Conservation (phyloP, 2,888 invertebrate genomes). For the Epistrophella euchroma region DNA sequence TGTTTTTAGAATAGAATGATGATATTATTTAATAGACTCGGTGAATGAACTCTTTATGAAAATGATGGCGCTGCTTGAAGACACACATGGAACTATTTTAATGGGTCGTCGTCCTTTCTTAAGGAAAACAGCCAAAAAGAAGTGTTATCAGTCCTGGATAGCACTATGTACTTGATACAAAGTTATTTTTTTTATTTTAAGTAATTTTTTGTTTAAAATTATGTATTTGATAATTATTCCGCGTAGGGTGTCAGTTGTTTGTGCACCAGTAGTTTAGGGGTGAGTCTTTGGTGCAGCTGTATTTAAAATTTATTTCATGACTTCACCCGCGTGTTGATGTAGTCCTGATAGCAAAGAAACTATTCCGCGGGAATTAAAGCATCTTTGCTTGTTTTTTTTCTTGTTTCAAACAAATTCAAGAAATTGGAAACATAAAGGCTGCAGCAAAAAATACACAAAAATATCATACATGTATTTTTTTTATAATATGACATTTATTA, state of each 20-base stretch:
- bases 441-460: too few relatives aligned
- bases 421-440: neutral
- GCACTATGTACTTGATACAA: conserved; percentile 4
- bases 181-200: conserved; percentile 4
- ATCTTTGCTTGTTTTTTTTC: neutral
- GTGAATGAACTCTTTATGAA: conserved; percentile 58
- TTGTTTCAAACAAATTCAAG: neutral
- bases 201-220: conserved; percentile 6
- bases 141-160: conserved; percentile 18
- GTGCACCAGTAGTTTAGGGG: conserved; percentile 28
- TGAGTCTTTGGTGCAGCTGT: conserved; percentile 21
- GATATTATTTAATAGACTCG: conserved; percentile 35
- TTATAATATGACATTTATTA: too few relatives aligned
- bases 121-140: conserved; percentile 8
- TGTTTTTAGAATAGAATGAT: conserved; percentile 37
- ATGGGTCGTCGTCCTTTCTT: conserved; percentile 40
- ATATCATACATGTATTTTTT: too few relatives aligned
- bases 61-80: neutral
- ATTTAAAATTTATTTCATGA: neutral
- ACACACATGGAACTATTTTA: conserved; percentile 39
- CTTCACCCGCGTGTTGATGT: conserved; percentile 14
- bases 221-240: conserved; percentile 30
- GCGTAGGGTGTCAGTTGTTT: conserved; percentile 30
- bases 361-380: neutral
- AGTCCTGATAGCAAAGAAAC: neutral